phyloP scores from a whole-genome alignment of 1,140 invertebrate genomes.

The Drosophila orosa region DNA sequence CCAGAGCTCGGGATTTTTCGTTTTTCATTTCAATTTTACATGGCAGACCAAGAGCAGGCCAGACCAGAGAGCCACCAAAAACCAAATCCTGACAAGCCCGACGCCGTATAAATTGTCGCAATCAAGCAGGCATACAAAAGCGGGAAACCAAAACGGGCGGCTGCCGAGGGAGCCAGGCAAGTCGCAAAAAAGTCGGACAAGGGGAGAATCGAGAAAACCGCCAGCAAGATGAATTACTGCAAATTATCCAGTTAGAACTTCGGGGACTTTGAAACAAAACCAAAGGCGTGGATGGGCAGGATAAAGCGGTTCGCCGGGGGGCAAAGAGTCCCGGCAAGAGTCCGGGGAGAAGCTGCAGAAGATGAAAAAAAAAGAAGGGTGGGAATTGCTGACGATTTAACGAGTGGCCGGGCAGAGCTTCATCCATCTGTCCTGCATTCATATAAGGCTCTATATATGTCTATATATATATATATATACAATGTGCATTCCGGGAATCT shows the following conservation, averaged over 20 bases:
- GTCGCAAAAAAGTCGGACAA: slow-evolving; percentile 24
- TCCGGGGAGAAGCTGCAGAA: background rate
- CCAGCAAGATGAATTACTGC: slow-evolving; percentile 77
- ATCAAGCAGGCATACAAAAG: slow-evolving; percentile 64
- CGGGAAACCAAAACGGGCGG: slow-evolving; percentile 22
- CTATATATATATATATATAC: background rate
- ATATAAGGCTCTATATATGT: slow-evolving; percentile 17
- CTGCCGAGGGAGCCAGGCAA: background rate
- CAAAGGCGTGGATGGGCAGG: slow-evolving; percentile 35
- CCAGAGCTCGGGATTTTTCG: slow-evolving; percentile 16
- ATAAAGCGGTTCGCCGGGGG: slow-evolving; percentile 32
- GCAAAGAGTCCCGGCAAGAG: background rate
- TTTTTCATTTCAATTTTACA: slow-evolving; percentile 55
- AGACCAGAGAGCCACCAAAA: slow-evolving; percentile 43
- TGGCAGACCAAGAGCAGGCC: slow-evolving; percentile 22
- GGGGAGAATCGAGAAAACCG: slow-evolving; percentile 43
- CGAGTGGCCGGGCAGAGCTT: slow-evolving; percentile 36
- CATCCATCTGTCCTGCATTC: slow-evolving; percentile 24
- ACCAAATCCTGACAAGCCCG: slow-evolving; percentile 63
- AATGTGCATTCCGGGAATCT: slow-evolving; percentile 34
- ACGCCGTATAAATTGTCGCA: slow-evolving; percentile 76
- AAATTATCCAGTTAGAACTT: slow-evolving; percentile 78
- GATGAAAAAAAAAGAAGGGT: slow-evolving; percentile 2
- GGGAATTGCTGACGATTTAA: slow-evolving; percentile 51
- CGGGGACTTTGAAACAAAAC: slow-evolving; percentile 58